Percentiles rank a stretch among this genome's conserved stretches.
phyloP scores from a whole-genome alignment of 2,888 invertebrate genomes.

The Idaea dimidiata region DNA sequence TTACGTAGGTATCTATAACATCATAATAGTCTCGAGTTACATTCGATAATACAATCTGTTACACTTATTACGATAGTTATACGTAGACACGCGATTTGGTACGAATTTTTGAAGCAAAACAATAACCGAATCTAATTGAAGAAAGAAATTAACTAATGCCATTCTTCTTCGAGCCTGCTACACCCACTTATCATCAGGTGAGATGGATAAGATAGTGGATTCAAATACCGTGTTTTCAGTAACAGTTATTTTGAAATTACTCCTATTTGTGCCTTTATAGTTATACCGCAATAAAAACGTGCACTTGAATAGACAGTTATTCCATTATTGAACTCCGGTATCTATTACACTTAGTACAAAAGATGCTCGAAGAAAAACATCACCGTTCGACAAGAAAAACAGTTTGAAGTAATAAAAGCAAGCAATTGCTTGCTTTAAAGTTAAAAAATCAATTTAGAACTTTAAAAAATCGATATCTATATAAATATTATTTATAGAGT shows the following conservation, averaged over 20 bases:
- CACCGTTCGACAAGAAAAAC: not conserved
- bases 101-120: not conserved
- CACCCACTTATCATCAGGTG: too few species aligned
- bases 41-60: not conserved
- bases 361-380: not conserved
- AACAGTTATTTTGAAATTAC: not conserved
- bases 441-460: too few species aligned
- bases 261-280: not conserved
- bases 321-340: not conserved
- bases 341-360: not conserved
- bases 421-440: too few species aligned
- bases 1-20: not conserved
- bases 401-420: too few species aligned
- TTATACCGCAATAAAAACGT: not conserved
- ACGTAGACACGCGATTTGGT: not conserved
- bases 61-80: not conserved
- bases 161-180: too few species aligned
- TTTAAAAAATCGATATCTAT: too few species aligned
- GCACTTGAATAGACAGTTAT: not conserved
- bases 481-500: too few species aligned
- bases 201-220: too few species aligned
- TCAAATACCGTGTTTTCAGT: too few species aligned
- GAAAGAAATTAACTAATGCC: too few species aligned
- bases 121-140: not conserved
- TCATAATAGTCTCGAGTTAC: not conserved